These are phyloP conservation scores for Baronia brevicornis DNA, from an alignment of 2,888 invertebrate genomes.

Conservation along the genomic window DNA sequence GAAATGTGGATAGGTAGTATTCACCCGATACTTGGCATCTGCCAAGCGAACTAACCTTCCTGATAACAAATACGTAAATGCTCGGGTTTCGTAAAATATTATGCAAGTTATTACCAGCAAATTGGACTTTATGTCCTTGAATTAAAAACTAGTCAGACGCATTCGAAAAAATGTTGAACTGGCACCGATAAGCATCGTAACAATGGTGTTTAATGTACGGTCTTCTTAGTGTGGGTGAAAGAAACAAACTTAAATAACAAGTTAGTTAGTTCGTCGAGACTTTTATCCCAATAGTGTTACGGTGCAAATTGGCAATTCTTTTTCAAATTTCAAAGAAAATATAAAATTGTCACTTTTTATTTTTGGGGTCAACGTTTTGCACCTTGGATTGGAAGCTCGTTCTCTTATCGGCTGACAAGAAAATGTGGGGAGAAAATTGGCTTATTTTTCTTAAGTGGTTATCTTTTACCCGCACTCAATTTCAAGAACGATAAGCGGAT, in stretches of 20 bases:
- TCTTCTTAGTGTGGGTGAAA: constrained; percentile 20
- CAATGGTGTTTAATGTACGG: constrained; percentile 17
- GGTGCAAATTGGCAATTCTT: constrained; percentile 21
- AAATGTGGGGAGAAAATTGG: constrained; percentile 47
- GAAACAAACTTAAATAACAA: constrained; percentile 16
- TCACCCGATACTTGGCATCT: constrained; percentile 23
- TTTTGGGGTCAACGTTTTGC: constrained; percentile 65
- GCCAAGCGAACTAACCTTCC: constrained; percentile 24
- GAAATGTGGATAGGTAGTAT: constrained; percentile 4
- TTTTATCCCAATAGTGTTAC: constrained; percentile 17
- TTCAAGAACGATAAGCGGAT: too few species aligned
- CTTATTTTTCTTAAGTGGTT: constrained; percentile 21
- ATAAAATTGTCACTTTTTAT: too few species aligned
- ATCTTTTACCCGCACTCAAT: too few species aligned
- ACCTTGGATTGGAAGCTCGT: constrained; percentile 54
- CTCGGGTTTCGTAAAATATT: constrained; percentile 8
- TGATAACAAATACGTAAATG: constrained; percentile 34
- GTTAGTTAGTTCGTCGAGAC: constrained; percentile 15
- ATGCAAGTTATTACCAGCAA: not conserved
- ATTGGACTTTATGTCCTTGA: constrained; percentile 12
- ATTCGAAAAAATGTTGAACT: constrained; percentile 2
- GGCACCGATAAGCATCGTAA: constrained; percentile 15
- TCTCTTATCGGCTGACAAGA: constrained; percentile 56
- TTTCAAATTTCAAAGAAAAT: too few species aligned
- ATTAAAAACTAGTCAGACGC: constrained; percentile 7